Conservation (phyloP, 2,797 vertebrate genomes). For the Pangasius krempfi region DNA sequence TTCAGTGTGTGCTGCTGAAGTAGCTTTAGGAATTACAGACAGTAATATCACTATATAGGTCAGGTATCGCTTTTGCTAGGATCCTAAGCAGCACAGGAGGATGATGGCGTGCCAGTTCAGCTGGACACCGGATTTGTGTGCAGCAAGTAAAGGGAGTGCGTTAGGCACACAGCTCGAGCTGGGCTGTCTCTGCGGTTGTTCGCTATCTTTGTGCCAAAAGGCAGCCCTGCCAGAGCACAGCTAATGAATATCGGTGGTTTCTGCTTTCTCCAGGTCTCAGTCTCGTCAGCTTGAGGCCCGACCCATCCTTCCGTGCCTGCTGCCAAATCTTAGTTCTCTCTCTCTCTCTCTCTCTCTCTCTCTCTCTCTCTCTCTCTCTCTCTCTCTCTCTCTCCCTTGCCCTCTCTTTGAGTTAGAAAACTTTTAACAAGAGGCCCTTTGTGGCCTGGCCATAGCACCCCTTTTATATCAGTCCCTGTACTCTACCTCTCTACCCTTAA, state of each 20-base stretch:
- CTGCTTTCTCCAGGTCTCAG: conserved; percentile 54
- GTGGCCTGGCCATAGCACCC: conserved; percentile 43
- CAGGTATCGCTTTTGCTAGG: background rate
- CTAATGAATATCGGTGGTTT: conserved; percentile 67
- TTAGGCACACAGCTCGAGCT: conserved; percentile 13
- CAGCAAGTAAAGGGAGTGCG: background rate
- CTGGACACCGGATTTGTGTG: conserved; percentile 33
- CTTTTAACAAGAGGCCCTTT: conserved; percentile 57
- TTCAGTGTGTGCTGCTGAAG: background rate
- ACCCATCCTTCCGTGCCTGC: conserved; percentile 25
- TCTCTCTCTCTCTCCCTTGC: conserved; percentile 32
- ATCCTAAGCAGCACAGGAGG: background rate
- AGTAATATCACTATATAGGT: background rate
- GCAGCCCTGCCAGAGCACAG: conserved; percentile 56
- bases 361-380: conserved; percentile 14
- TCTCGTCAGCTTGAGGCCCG: conserved; percentile 23
- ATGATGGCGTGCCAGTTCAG: background rate
- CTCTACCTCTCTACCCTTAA: conserved; percentile 32
- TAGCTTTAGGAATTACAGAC: background rate
- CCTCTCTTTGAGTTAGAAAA: conserved; percentile 34
- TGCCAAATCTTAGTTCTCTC: conserved; percentile 33
- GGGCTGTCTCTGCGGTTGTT: conserved; percentile 13
- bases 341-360: conserved; percentile 31
- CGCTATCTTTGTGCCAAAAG: conserved; percentile 45
- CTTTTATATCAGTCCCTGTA: conserved; percentile 46